Base-by-base conservation (phyloP, 2,888 invertebrate genomes). In the Catocala nupta region DNA sequence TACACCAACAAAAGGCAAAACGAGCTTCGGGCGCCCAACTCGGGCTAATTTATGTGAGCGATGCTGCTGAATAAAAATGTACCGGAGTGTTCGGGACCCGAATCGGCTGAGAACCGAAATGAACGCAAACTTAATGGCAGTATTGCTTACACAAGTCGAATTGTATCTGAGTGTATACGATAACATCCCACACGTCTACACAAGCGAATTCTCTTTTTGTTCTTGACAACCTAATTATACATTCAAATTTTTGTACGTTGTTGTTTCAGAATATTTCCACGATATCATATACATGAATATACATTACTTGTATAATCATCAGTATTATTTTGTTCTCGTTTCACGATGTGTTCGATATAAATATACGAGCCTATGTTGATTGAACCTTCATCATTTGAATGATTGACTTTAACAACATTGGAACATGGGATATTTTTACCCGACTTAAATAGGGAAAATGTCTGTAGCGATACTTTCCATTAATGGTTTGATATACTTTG, bases 21-120 rank as follows among this genome's bases (percentile, higher is more conserved):
- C 68, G 36, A 7, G 36, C 36, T 39, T 39, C 61, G 63, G 68
- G 66, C 64, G 65, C 60, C 64, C 67, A 65, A 66, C 73, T 74
- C 68, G 71, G 71, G 65, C 70, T 78, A 83, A 83, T 84, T 83
- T 84, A 83, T 82, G 75, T 70, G 71, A 69, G 71, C 72, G 71
- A 74, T 61, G 71, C 65, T 62, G 61, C 59, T 62, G 76, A 78
- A 83, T 79, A 81, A 83, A 83, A 81, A 81, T 77, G 73, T 70
- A 73, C 68, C 70, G 69, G 56, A 68, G 12, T 54, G 25, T 25
- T 5, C 12, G 9, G 33, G 13, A 34, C 45, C 34, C 11, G 10
- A 75, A 60, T 3, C 36, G 36, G 36, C 36, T 39, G 8, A 39
- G 36, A 39, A 39, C 36, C 71, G 50, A 74, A 74, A 74, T 73